A percentile compares a stretch with the other conserved stretches of the same genome.
These are phyloP conservation scores for Drosophila histrio DNA, from an alignment of 2,888 invertebrate genomes.

Conservation along the genomic window DNA sequence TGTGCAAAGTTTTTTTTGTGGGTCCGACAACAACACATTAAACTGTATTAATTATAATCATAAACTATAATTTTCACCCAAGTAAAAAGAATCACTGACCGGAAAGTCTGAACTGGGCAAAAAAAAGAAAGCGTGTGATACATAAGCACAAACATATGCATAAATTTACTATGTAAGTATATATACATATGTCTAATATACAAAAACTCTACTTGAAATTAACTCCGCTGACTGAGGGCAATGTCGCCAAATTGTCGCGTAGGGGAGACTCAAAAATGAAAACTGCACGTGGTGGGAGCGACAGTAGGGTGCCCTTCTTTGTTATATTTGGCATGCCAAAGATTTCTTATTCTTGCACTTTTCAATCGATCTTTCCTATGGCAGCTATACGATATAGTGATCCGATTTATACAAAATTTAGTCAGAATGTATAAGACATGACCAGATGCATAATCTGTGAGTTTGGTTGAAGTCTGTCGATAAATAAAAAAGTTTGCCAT, in stretches of 20 bases:
- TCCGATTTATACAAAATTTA: no score
- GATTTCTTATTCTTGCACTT: no score
- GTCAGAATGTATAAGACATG: no score
- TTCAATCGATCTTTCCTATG: no score
- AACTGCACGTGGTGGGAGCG: no score
- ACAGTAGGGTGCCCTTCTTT: no score
- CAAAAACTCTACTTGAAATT: slow-evolving; percentile 15
- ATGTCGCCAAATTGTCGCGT: slow-evolving; percentile 8
- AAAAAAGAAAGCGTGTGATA: slow-evolving; percentile 57
- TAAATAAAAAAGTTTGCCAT: no score
- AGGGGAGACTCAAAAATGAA: neutral
- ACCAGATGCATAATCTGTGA: no score
- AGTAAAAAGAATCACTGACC: slow-evolving; percentile 66
- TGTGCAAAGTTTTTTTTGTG: slow-evolving; percentile 22
- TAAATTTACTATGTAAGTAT: neutral
- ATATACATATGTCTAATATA: slow-evolving; percentile 1
- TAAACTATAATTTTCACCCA: slow-evolving; percentile 74
- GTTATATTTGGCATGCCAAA: no score
- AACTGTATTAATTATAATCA: slow-evolving; percentile 70
- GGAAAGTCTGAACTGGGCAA: slow-evolving; percentile 51
- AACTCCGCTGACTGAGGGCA: neutral
- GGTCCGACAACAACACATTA: slow-evolving; percentile 55
- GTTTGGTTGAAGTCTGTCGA: no score
- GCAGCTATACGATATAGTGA: no score
- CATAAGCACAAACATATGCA: neutral